phyloP scores from a whole-genome alignment of 2,113 vertebrate genomes.

The Eubucco bourcierii region DNA sequence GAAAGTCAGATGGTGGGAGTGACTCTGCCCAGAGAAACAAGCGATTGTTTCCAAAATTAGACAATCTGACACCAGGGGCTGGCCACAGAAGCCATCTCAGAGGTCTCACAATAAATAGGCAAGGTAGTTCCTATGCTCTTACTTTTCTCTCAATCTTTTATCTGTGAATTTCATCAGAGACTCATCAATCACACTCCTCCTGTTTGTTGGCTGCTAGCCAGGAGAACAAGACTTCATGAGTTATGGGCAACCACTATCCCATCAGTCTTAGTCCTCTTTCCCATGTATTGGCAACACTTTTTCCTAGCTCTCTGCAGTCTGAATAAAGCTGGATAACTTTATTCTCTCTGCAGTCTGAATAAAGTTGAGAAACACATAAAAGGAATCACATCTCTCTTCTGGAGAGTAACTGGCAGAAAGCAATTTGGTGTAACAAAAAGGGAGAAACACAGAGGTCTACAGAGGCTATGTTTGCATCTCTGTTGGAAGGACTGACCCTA shows the following conservation, averaged over 20 bases:
- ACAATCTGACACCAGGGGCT: not conserved
- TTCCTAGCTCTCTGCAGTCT: not conserved
- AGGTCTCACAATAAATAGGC: not conserved
- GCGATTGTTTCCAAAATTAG: not conserved
- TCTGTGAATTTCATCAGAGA: not conserved
- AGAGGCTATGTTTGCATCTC: not conserved
- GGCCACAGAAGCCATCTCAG: not conserved
- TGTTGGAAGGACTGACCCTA: not conserved
- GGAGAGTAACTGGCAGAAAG: not conserved
- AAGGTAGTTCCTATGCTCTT: not conserved
- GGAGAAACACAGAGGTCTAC: not conserved
- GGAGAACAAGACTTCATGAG: not conserved
- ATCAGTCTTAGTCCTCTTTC: not conserved
- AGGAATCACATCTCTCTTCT: not conserved
- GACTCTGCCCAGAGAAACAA: not conserved
- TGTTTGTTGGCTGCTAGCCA: not conserved
- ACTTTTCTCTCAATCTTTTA: not conserved
- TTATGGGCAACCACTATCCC: not conserved
- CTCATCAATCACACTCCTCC: not conserved
- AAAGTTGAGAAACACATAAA: not conserved
- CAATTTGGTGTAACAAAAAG: not conserved
- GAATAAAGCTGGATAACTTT: not conserved
- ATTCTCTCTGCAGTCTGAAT: not conserved
- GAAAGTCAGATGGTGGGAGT: not conserved
- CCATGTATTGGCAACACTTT: not conserved